phyloP scores from a whole-genome alignment of 1,140 invertebrate genomes.

The Macrocentrus cingulum region DNA sequence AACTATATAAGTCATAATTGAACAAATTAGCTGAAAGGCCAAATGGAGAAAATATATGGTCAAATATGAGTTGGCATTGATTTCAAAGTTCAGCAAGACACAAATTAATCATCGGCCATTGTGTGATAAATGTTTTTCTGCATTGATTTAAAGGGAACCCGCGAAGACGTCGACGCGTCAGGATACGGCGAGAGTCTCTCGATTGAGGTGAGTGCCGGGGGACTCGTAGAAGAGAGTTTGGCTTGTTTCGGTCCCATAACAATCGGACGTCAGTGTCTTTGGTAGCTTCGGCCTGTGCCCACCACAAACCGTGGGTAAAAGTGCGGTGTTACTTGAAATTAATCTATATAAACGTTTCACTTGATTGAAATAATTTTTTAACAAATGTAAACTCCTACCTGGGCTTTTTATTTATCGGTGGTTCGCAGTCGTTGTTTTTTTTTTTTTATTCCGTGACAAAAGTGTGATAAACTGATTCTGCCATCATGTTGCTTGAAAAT shows the following conservation, averaged over 20 bases:
- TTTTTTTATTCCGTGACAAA: constrained; percentile 1
- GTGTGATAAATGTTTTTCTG: no score
- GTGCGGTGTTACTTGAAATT: no score
- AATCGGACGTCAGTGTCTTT: not conserved
- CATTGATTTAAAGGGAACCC: no score
- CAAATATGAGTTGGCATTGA: no score
- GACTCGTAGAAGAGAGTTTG: constrained; percentile 8
- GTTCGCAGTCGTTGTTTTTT: not conserved
- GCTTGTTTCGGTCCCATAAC: not conserved
- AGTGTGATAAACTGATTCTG: not conserved
- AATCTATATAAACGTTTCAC: no score
- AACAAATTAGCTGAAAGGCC: no score
- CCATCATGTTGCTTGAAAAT: constrained; percentile 22
- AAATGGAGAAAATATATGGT: no score
- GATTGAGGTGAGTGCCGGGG: constrained; percentile 8
- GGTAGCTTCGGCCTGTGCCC: not conserved
- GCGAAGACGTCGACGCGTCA: constrained; percentile 16
- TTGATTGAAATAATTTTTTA: no score
- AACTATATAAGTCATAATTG: no score
- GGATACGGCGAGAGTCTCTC: constrained; percentile 6
- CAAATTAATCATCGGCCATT: no score
- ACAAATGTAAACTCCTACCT: no score
- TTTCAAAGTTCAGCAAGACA: no score
- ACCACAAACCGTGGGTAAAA: not conserved
- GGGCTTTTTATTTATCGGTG: not conserved